A percentile compares a stretch with the other conserved stretches of the same genome.
These are phyloP conservation scores for Lonchura striata DNA, from an alignment of 2,113 vertebrate species.

Conservation along the genomic window DNA sequence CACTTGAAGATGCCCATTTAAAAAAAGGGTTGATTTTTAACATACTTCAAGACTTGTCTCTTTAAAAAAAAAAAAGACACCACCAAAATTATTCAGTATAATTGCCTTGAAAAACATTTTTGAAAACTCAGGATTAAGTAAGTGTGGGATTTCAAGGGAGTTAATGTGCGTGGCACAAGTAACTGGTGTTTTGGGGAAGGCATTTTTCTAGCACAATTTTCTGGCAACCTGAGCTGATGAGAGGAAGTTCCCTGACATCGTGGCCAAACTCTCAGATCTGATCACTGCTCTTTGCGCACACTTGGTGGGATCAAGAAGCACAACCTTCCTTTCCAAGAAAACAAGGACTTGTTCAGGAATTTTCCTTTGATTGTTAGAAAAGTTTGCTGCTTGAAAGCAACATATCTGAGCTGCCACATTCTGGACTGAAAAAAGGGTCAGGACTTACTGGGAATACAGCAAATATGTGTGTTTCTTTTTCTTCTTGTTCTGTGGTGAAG, in stretches of 20 bases:
- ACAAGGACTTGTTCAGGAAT: not conserved
- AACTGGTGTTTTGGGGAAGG: not conserved
- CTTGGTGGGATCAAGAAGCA: not conserved
- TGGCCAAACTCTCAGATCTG: not conserved
- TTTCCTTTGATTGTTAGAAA: not conserved
- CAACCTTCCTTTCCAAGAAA: not conserved
- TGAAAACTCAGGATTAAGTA: not conserved
- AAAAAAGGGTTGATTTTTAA: not conserved
- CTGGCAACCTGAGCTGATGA: not conserved
- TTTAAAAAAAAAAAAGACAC: not conserved
- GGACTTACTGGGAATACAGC: not conserved
- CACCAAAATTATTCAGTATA: not conserved
- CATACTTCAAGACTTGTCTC: not conserved
- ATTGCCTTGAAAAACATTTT: not conserved
- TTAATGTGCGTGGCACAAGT: not conserved
- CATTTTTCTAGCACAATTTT: not conserved
- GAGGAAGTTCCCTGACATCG: not conserved
- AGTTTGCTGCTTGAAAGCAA: not conserved
- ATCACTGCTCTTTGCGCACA: not conserved
- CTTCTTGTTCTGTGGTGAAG: not conserved
- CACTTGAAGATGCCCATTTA: not conserved
- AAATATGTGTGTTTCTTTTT: not conserved
- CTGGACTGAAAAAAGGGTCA: not conserved
- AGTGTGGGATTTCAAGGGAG: not conserved
- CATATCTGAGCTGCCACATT: not conserved